Conservation (phyloP, 2,797 vertebrate species). For the Ambastaia sidthimunki region DNA sequence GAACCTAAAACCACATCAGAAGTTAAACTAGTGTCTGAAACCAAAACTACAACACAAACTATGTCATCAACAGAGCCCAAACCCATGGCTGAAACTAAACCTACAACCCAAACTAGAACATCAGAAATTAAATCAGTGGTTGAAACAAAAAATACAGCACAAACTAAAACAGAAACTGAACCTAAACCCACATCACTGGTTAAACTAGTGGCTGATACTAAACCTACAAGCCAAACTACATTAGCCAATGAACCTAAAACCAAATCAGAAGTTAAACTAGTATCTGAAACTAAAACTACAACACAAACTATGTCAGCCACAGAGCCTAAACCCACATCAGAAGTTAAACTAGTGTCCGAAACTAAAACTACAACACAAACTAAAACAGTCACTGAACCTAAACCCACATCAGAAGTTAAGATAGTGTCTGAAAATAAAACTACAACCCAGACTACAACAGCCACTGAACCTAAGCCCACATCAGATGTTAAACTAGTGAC, state of each 20-base stretch:
- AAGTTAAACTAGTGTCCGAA: conserved; percentile 1
- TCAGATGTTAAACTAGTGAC: neutral
- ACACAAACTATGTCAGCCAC: neutral
- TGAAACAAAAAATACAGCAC: neutral
- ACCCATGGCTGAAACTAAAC: neutral
- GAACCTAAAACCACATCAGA: neutral
- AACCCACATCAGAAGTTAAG: neutral
- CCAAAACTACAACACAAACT: neutral
- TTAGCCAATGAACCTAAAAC: neutral
- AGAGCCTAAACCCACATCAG: neutral
- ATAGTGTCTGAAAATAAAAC: too few species aligned
- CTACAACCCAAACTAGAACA: neutral
- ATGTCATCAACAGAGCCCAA: neutral
- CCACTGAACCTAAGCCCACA: neutral
- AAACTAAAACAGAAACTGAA: conserved; percentile 4
- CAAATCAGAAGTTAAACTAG: neutral
- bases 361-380: neutral
- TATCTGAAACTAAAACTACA: neutral
- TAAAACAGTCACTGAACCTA: neutral
- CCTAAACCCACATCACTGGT: neutral
- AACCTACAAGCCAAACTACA: neutral
- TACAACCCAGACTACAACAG: neutral
- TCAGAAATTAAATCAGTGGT: neutral
- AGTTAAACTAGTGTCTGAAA: neutral
- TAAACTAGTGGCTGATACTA: neutral